A percentile compares a stretch with the other conserved stretches of the same genome.
Conservation (phyloP, 1,140 invertebrate species). For the Cardiocondyla obscurior region DNA sequence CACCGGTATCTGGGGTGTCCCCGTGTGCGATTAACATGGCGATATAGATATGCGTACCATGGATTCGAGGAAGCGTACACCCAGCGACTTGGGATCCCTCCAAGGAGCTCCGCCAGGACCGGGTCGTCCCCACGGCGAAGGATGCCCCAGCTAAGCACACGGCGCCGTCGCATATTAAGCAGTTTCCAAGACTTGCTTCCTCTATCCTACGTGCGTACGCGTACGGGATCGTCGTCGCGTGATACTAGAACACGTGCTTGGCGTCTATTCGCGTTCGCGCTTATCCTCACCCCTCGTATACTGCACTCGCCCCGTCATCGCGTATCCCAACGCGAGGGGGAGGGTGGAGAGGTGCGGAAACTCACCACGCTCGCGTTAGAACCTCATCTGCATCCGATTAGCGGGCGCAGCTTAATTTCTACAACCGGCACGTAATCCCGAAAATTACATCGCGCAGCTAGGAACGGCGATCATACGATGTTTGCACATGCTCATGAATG, state of each 20-base stretch:
- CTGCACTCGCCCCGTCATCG: neutral
- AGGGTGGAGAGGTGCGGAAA: neutral
- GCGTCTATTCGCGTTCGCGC: neutral
- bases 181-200: constrained; percentile 65
- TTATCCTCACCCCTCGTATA: neutral
- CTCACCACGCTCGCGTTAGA: constrained; percentile 9
- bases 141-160: constrained; percentile 80
- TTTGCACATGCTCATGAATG: constrained; percentile 1
- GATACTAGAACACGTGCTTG: constrained; percentile 35
- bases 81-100: constrained; percentile 87
- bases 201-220: constrained; percentile 33
- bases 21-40: constrained; percentile 38
- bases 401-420: constrained; percentile 25
- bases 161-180: constrained; percentile 72
- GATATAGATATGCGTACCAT: constrained; percentile 84
- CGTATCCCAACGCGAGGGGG: neutral
- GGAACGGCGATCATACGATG: neutral
- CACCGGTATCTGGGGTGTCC: neutral
- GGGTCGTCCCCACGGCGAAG: constrained; percentile 87
- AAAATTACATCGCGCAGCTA: constrained; percentile 33
- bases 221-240: constrained; percentile 33
- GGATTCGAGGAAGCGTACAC: constrained; percentile 87
- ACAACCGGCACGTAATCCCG: constrained; percentile 29
- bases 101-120: constrained; percentile 87
- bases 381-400: constrained; percentile 55